phyloP scores from a whole-genome alignment of 2,797 vertebrate species.

The Octomys mimax region DNA sequence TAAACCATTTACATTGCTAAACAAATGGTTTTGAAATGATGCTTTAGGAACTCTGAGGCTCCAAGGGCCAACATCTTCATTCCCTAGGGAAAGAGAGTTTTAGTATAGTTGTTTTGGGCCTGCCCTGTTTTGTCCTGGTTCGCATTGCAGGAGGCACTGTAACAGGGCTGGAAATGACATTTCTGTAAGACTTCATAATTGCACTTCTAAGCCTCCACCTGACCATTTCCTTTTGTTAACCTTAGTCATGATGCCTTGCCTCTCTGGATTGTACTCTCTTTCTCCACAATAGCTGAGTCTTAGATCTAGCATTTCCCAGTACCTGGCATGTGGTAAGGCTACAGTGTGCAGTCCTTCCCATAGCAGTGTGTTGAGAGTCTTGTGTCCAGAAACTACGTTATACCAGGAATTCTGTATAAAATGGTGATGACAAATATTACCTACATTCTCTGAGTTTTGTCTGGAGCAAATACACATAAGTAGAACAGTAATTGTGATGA shows the following conservation, averaged over 20 bases:
- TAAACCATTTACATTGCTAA: constrained; percentile 25
- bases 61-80: not conserved
- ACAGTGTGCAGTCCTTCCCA: not conserved
- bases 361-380: not conserved
- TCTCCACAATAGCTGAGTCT: not conserved
- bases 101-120: not conserved
- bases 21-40: constrained; percentile 35
- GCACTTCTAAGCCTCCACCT: not conserved
- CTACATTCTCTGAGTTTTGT: not conserved
- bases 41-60: constrained; percentile 37
- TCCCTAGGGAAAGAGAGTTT: not conserved
- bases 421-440: not conserved
- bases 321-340: not conserved
- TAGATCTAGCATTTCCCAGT: not conserved
- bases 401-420: not conserved
- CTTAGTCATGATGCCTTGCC: not conserved
- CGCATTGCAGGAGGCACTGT: not conserved
- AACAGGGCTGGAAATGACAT: not conserved
- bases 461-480: constrained; percentile 12
- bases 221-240: not conserved
- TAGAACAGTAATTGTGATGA: constrained; percentile 11
- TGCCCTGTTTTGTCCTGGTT: not conserved
- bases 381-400: not conserved
- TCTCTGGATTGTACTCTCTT: constrained; percentile 26
- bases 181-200: not conserved